Conservation (phyloP, 2,113 vertebrate species). For the Scatophagus argus region DNA sequence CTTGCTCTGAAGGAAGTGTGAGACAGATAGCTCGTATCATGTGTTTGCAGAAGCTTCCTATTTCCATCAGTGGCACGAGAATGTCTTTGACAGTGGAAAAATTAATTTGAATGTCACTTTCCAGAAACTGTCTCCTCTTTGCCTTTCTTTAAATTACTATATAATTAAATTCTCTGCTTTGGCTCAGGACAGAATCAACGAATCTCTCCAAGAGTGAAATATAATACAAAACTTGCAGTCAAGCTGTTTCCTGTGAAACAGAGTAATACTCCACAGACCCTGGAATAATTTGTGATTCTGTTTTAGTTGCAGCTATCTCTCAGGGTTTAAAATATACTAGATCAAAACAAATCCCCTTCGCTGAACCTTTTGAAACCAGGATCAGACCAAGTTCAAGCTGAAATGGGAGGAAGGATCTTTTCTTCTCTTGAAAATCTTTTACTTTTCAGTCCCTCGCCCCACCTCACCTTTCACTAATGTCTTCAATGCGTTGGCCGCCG, state of each 20-base stretch:
- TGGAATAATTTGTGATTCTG: slow-evolving; percentile 28
- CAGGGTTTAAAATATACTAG: slow-evolving; percentile 38
- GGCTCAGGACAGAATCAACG: slow-evolving; percentile 33
- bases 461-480: slow-evolving; percentile 91
- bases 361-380: slow-evolving; percentile 30
- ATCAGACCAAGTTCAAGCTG: slow-evolving; percentile 10
- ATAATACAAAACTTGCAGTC: slow-evolving; percentile 60
- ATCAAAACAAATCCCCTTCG: slow-evolving; percentile 9
- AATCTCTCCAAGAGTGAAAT: slow-evolving; percentile 57
- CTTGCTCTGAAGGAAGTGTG: slow-evolving; percentile 36
- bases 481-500: slow-evolving; percentile 81
- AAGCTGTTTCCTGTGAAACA: slow-evolving; percentile 60
- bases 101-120: slow-evolving; percentile 70
- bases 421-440: slow-evolving; percentile 20
- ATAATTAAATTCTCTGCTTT: slow-evolving; percentile 67
- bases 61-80: slow-evolving; percentile 46
- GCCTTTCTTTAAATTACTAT: slow-evolving; percentile 56
- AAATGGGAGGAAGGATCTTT: slow-evolving; percentile 23
- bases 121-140: slow-evolving; percentile 42
- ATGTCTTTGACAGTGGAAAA: slow-evolving; percentile 42
- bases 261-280: slow-evolving; percentile 17
- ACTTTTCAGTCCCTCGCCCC: not conserved
- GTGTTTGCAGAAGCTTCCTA: slow-evolving; percentile 67
- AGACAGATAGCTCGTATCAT: slow-evolving; percentile 57
- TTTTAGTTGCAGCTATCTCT: slow-evolving; percentile 40